A percentile compares a stretch with the other conserved stretches of the same genome.
phyloP scores from a whole-genome alignment of 2,113 vertebrate genomes.

The Leucoraja erinaceus region DNA sequence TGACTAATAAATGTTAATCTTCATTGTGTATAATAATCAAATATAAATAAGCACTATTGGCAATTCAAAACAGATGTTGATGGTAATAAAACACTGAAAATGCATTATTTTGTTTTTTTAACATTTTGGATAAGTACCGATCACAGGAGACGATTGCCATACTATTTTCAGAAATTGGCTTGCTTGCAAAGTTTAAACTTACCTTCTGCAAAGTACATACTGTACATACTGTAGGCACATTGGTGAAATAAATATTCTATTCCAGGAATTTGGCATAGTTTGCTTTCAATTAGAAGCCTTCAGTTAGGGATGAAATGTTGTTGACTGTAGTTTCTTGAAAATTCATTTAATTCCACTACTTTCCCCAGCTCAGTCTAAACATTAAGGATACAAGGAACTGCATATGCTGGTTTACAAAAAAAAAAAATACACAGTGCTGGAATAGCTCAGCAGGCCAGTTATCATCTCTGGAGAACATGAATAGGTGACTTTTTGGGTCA shows the following conservation, averaged over 20 bases:
- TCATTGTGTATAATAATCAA: neutral
- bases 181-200: neutral
- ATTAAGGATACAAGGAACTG: no score
- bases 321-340: neutral
- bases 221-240: neutral
- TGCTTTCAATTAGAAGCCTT: neutral
- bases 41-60: neutral
- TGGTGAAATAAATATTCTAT: neutral
- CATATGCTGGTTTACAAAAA: no score
- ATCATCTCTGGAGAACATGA: no score
- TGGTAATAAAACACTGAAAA: neutral
- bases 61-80: neutral
- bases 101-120: neutral
- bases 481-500: no score
- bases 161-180: neutral
- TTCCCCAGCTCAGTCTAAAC: neutral
- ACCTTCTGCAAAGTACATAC: neutral
- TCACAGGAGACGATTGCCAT: neutral
- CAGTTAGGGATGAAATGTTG: neutral
- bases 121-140: neutral
- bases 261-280: neutral
- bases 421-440: no score
- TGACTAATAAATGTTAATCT: neutral
- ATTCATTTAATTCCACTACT: neutral
- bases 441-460: no score